Base-by-base conservation (phyloP, 2,113 vertebrate genomes). In the Sebastes schlegelii region DNA sequence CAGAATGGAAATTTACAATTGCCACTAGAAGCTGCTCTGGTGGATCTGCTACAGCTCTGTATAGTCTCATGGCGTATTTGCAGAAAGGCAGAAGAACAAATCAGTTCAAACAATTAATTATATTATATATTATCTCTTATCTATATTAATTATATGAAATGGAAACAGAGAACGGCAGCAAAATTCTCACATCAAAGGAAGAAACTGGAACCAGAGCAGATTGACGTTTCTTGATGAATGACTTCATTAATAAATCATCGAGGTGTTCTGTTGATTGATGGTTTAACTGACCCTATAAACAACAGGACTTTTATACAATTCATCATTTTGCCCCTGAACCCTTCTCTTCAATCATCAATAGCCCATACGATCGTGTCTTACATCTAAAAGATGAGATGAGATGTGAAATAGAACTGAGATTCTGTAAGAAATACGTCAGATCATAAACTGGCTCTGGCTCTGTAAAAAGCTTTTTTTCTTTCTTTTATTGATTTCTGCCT, bases 401-500 rank as follows among this genome's bases (percentile, higher is more conserved):
- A 55, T n/a, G 3, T 55, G 19, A 58, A 26, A 61, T 8, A 34
- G 58, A 16, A 34, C 14, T 55, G 58, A 64, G 9, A n/a, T 17
- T 64, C 40, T 43, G 62, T 43, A 6, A 64, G 34, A 43, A 64
- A 48, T 49, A 16, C 8, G 45, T 23, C 12, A 16, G 12, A 49
- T 14, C n/a, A 16, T 13, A 52, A 23, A 34, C 13, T 17, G 23
- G 34, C 54, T 42, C 26, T 2, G 4, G 34, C 2, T 40, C 48
- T 68, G 48, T 26, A 49, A 8, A 34, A 65, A 49, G 65, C 46
- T 49, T 14, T 17, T 51, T 34, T 63, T 1, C 8, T 11, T 40
- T 63, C 2, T 42, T 16, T 13, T 11, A 74, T 79, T 68, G 75
- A 84, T 62, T 68, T 54, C 54, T 46, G 34, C 21, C 26, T 77